Evolutionary conservation across 2,797 vertebrate species (phyloP).

Genomic region (Orientallactaga sibirica): DNA sequence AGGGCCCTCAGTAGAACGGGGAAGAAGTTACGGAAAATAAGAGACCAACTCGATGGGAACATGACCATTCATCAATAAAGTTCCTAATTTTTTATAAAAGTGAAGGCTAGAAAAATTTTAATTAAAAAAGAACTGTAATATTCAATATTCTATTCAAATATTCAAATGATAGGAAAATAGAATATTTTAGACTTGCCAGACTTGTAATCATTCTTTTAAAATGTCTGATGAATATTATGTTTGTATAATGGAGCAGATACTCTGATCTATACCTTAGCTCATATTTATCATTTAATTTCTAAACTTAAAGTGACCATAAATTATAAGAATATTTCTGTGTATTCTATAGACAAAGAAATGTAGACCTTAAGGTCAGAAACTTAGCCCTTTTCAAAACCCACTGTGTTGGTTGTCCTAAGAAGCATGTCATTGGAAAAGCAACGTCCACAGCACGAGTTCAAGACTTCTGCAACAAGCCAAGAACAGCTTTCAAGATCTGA

Average conservation of each 20-base stretch:
- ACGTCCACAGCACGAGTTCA: not conserved
- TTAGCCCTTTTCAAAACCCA: not conserved
- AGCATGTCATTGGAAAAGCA: constrained; percentile 18
- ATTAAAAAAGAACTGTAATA: not conserved
- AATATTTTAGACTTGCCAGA: not conserved
- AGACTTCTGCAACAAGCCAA: not conserved
- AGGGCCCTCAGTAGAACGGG: too few species aligned
- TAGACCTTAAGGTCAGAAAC: not conserved
- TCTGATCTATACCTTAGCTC: not conserved
- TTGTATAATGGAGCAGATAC: not conserved
- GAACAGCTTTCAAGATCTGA: too few species aligned
- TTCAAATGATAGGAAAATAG: not conserved
- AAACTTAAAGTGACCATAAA: constrained; percentile 2
- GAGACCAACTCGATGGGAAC: too few species aligned
- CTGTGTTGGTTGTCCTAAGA: not conserved
- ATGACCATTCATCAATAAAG: too few species aligned
- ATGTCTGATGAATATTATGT: not conserved
- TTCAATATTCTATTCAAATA: too few species aligned
- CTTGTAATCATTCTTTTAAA: not conserved
- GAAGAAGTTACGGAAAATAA: too few species aligned
- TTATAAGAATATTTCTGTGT: not conserved
- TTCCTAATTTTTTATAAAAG: too few species aligned
- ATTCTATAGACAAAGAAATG: not conserved
- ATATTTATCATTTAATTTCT: not conserved
- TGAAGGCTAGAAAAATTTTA: not conserved